Percentiles rank a stretch among this genome's conserved stretches.
phyloP scores from a whole-genome alignment of 2,797 vertebrate genomes.

The Eulemur mongoz region DNA sequence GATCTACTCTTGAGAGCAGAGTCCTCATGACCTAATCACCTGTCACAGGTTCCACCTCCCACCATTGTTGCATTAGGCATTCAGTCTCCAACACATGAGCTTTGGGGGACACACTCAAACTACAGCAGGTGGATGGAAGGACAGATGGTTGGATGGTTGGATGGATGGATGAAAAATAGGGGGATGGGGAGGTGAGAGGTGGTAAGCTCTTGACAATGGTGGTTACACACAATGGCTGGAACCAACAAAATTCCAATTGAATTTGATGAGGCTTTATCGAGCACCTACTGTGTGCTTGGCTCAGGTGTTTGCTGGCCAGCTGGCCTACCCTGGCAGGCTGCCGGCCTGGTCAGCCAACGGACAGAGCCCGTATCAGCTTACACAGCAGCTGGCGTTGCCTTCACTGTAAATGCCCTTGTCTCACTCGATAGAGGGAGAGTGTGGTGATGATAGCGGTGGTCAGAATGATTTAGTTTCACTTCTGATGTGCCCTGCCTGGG shows the following conservation, averaged over 20 bases:
- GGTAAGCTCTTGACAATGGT: background rate
- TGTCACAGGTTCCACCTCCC: background rate
- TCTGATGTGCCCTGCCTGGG: background rate
- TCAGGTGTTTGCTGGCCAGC: background rate
- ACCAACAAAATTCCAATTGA: background rate
- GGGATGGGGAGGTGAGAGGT: background rate
- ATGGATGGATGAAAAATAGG: background rate
- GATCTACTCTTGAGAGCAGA: background rate
- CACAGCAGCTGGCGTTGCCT: background rate
- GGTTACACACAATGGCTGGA: background rate
- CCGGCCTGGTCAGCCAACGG: background rate
- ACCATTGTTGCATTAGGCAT: background rate
- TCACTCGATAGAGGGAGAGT: background rate
- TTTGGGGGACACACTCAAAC: background rate
- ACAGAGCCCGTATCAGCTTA: background rate
- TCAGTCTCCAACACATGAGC: background rate
- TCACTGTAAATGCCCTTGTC: slow-evolving; percentile 35
- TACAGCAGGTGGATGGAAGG: background rate
- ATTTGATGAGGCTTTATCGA: background rate
- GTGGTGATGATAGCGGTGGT: background rate
- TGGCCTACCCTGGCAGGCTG: background rate
- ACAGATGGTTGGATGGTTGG: background rate
- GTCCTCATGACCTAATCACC: background rate
- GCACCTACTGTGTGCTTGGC: slow-evolving; percentile 48
- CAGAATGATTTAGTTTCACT: slow-evolving; percentile 46